Base-by-base conservation (phyloP, 2,113 vertebrate genomes). In the Oxyruncus cristatus region DNA sequence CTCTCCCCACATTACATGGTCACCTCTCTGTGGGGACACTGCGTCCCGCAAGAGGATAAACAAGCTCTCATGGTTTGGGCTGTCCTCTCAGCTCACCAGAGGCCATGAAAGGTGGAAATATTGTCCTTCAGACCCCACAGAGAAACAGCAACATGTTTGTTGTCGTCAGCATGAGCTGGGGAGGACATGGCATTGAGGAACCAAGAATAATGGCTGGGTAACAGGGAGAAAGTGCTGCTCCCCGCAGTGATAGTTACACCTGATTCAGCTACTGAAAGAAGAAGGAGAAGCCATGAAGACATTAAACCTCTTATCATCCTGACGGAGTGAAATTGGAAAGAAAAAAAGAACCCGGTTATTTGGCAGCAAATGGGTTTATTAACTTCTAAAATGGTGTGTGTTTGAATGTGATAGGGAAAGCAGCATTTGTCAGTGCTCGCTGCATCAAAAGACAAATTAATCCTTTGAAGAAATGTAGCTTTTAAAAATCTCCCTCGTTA, bases 371-470 rank as follows among this genome's bases (percentile, higher is more conserved):
- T 93, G 93, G 93, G 94, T 97, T 97, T 97, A 93, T 97, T 93
- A 91, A 96, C 96, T 97, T 98, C 93, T 97, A 95, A 97, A 97
- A 93, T 67, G 90, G 74, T 63, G 92, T 97, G 94, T 98, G 97
- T 97, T 97, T 96, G 96, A 97, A 93, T 97, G 97, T 14, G 98
- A 98, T 98, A 98, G 97, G 96, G 77, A 97, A 97, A 95, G 94
- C 73, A 82, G 97, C 88, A 95, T 97, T 97, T 33, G 49, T 97
- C 95, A 97, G 93, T 95, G 93, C 76, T 97, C 75, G 7, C 92
- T 12, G 86, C 97, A 98, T 98, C 97, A 98, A 97, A 98, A 98
- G 95, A 94, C 93, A 96, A 97, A 98, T 97, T 97, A 97, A 97
- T 97, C 95, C 94, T 98, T 96, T 96, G 97, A 97, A 97, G 97